Percentiles rank a stretch among this genome's conserved stretches.
Conservation (phyloP, 1,140 invertebrate species). For the Aphidius gifuensis region DNA sequence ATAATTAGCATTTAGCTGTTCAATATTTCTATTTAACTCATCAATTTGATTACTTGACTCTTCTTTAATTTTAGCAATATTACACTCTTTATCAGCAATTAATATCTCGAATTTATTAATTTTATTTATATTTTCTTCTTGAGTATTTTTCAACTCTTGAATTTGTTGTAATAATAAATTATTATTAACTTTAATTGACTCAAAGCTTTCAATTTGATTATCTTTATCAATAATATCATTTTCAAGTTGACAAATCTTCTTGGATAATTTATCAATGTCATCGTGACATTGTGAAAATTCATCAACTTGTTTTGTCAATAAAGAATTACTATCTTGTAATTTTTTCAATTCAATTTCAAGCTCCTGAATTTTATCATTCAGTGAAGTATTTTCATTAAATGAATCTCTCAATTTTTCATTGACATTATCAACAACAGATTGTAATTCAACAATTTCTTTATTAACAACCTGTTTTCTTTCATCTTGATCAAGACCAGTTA, state of each 20-base stretch:
- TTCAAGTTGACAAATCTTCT: not conserved
- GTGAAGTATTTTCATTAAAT: constrained; percentile 2
- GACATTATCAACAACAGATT: constrained; percentile 12
- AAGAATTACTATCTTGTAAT: not conserved
- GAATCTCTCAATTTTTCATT: constrained; percentile 10
- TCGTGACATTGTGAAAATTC: not conserved
- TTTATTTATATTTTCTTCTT: too few relatives aligned
- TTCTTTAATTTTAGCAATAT: too few relatives aligned
- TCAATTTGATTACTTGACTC: constrained; percentile 16
- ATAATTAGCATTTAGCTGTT: constrained; percentile 18
- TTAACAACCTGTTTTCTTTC: not conserved
- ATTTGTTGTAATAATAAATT: too few relatives aligned
- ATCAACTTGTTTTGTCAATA: constrained; percentile 5
- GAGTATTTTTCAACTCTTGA: too few relatives aligned
- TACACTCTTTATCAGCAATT: too few relatives aligned
- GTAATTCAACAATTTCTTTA: constrained; percentile 12
- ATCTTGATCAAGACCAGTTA: not conserved
- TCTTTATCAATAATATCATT: constrained; percentile 6
- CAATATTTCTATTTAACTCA: constrained; percentile 16
- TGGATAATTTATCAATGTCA: not conserved
- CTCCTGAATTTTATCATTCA: constrained; percentile 23
- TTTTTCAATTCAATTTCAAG: constrained; percentile 17
- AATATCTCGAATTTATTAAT: too few relatives aligned
- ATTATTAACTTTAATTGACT: too few relatives aligned
- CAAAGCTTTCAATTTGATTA: constrained; percentile 8